Evolutionary conservation across 1,140 invertebrate genomes (phyloP), one percentile per base, ranked within the genome.

Genomic region (Drosophila azteca): DNA sequence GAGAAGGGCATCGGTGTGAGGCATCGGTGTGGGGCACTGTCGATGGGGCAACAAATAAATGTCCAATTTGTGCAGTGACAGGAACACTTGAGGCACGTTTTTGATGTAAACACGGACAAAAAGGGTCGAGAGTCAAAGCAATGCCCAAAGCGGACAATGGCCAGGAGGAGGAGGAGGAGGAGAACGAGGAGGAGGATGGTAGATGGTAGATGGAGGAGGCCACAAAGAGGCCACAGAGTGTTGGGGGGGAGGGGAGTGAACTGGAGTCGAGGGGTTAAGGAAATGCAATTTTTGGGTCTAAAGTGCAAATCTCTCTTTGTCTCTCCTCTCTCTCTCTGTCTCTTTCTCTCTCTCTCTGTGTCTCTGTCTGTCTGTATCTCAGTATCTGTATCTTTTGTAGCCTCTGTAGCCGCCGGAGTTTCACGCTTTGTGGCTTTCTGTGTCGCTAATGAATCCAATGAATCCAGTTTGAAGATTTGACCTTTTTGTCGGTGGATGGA

Each of bases 31-130:
- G 50, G 60, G 55, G 17, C 11, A 69, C 57, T 68, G 66, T 69
- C 64, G 66, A 62, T 79, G 45, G 53, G 62, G 68, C 81, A 83
- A 62, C 82, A 87, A 87, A 85, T 85, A 87, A 85, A 87, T 85
- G 82, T 85, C 82, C 83, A 85, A 87, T 87, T 85, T 87, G 82
- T 87, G 78, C 78, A 72, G 74, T 85, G 82, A 87, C 82, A 85
- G 82, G 78, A 85, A 87, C 82, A 85, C 83, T 85, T 87, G 82
- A 81, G 83, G 82, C 82, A 85, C 82, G 82, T 85, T 85, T 85
- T 85, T 81, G 83, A 78, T 87, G 82, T 87, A 85, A 85, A 82
- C 82, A 87, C 83, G 80, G 68, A 65, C 73, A 80, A 85, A 69
- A 82, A 73, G 70, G 74, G 83, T 87, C 78, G 78, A 75, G 62